Percentiles rank a stretch among this genome's conserved stretches.
Conservation (phyloP, 2,888 invertebrate species). For the Dichetophora obliterata region DNA sequence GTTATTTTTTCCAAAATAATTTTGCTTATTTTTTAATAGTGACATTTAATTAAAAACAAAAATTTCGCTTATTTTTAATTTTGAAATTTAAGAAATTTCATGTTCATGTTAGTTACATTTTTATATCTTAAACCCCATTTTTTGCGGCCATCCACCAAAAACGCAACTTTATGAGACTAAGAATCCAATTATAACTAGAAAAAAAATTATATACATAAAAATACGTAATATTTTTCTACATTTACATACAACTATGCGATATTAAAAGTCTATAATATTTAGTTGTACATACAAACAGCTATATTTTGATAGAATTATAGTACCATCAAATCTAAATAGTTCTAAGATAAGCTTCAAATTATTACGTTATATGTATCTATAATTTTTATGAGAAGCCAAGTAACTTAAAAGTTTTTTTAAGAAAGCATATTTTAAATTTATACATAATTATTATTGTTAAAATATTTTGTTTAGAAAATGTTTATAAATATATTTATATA, state of each 20-base stretch:
- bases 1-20: not conserved
- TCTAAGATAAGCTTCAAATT: not conserved
- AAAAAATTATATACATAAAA: conserved; percentile 20
- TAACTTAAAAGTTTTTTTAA: conserved; percentile 53
- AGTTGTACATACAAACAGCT: too few species aligned
- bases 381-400: conserved; percentile 45
- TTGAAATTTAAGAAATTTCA: not conserved
- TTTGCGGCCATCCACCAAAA: conserved; percentile 42
- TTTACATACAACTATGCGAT: conserved; percentile 42
- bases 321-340: conserved; percentile 19
- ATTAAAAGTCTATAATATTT: conserved; percentile 40
- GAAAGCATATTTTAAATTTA: conserved; percentile 15
- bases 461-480: conserved; percentile 40
- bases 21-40: not conserved
- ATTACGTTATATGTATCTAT: conserved; percentile 25
- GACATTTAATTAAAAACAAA: too few species aligned
- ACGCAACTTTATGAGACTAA: conserved; percentile 42
- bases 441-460: conserved; percentile 34
- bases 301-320: too few species aligned
- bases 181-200: conserved; percentile 17
- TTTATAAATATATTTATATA: conserved; percentile 31
- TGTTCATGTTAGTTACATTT: not conserved
- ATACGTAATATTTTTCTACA: not conserved
- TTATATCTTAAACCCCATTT: not conserved
- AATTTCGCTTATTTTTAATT: not conserved